A percentile compares a stretch with the other conserved stretches of the same genome.
phyloP scores from a whole-genome alignment of 2,888 invertebrate species.

The Platycheirus albimanus region DNA sequence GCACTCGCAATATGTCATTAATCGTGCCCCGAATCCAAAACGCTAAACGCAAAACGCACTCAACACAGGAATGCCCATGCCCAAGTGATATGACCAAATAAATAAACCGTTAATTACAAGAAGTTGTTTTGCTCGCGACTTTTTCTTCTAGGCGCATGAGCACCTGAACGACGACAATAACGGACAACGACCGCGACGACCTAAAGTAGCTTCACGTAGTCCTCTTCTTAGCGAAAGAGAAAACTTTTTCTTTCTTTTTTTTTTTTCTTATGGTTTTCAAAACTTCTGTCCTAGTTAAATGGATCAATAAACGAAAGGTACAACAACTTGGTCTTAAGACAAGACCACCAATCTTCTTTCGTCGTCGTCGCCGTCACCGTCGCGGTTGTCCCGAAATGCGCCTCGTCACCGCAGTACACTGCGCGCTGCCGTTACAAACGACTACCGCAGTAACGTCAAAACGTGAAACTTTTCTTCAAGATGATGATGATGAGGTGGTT shows the following conservation, averaged over 20 bases:
- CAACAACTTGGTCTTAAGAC: constrained; percentile 1
- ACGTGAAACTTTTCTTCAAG: constrained; percentile 40
- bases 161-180: constrained; percentile 52
- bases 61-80: constrained; percentile 43
- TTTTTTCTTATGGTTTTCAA: constrained; percentile 11
- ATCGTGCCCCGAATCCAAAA: constrained; percentile 52
- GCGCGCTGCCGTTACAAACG: constrained; percentile 38
- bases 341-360: neutral
- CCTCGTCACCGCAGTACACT: no score
- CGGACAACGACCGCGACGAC: constrained; percentile 2
- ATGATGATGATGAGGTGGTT: constrained; percentile 16
- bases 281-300: constrained; percentile 62
- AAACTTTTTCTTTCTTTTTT: constrained; percentile 54
- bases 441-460: constrained; percentile 15
- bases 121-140: constrained; percentile 27
- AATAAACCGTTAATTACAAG: constrained; percentile 62
- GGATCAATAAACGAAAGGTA: constrained; percentile 41
- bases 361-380: no score
- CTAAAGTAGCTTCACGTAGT: constrained; percentile 24
- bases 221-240: constrained; percentile 65
- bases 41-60: no score
- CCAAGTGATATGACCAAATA: constrained; percentile 65
- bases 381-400: no score
- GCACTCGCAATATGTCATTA: constrained; percentile 56
- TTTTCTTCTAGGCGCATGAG: constrained; percentile 36